A percentile compares a stretch with the other conserved stretches of the same genome.
Evolutionary conservation across 2,888 invertebrate species (phyloP).

Genomic region (Andrena camellia): DNA sequence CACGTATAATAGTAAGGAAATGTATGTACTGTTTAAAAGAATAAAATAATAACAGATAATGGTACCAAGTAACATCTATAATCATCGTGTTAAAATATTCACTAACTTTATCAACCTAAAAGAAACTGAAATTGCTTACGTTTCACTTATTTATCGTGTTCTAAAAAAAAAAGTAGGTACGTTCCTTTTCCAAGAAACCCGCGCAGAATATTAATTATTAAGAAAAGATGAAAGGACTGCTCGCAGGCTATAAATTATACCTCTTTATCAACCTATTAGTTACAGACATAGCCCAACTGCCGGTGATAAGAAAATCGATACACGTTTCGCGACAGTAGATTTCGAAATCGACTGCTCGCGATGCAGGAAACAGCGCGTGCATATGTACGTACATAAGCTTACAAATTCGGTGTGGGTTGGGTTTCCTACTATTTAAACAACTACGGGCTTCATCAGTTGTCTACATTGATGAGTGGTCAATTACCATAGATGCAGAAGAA

Average conservation of each 20-base stretch:
- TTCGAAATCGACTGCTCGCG: not conserved
- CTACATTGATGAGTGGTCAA: not conserved
- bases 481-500: not conserved
- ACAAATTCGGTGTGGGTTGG: not conserved
- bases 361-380: not conserved
- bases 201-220: not conserved
- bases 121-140: not conserved
- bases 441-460: not conserved
- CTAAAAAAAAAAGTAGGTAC: not conserved
- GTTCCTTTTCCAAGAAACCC: not conserved
- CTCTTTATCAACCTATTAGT: conserved; percentile 1
- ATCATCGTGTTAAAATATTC: not conserved
- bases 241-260: not conserved
- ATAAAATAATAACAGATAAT: not conserved
- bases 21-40: too few species aligned
- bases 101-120: not conserved
- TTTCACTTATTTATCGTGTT: not conserved
- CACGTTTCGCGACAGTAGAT: not conserved
- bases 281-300: not conserved
- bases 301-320: not conserved
- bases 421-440: too few species aligned
- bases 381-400: not conserved
- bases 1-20: too few species aligned
- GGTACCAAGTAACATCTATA: not conserved
- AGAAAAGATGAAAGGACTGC: not conserved